These are phyloP conservation scores for Amphibalanus amphitrite DNA, from an alignment of 1,140 invertebrate genomes.

Conservation along the genomic window DNA sequence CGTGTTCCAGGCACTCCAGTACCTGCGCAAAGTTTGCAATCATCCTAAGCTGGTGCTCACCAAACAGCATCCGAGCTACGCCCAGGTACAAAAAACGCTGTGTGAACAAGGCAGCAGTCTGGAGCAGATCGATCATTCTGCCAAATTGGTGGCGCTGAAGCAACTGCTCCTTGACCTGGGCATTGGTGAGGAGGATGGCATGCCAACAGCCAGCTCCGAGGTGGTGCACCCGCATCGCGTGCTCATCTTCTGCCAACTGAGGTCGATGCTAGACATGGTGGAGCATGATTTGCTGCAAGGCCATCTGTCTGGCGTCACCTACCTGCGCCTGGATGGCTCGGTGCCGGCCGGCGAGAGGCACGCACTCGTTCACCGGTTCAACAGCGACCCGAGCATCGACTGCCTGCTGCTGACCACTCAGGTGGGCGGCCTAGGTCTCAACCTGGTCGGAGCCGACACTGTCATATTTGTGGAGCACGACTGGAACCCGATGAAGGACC, in stretches of 20 bases:
- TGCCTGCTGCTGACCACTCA: slow-evolving; percentile 87
- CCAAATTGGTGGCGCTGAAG: slow-evolving; percentile 83
- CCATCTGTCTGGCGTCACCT: slow-evolving; percentile 74
- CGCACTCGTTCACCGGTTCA: slow-evolving; percentile 79
- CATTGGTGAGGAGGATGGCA: slow-evolving; percentile 8
- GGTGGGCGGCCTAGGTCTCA: slow-evolving; percentile 91
- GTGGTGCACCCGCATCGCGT: slow-evolving; percentile 81
- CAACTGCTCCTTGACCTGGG: slow-evolving; percentile 81
- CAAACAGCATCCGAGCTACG: slow-evolving; percentile 59
- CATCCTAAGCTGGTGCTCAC: slow-evolving; percentile 90
- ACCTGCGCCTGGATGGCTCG: slow-evolving; percentile 83
- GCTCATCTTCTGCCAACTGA: slow-evolving; percentile 93
- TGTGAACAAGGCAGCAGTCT: slow-evolving; percentile 44
- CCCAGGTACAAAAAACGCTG: slow-evolving; percentile 39
- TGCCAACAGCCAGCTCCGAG: slow-evolving; percentile 23
- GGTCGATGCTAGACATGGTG: slow-evolving; percentile 93
- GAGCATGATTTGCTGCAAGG: slow-evolving; percentile 75
- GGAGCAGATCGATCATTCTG: slow-evolving; percentile 77
- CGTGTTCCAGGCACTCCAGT: slow-evolving; percentile 62
- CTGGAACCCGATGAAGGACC: slow-evolving; percentile 99
- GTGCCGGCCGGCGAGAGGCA: slow-evolving; percentile 71
- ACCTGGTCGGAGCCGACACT: slow-evolving; percentile 94
- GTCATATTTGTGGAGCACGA: slow-evolving; percentile 99
- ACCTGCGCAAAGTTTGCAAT: slow-evolving; percentile 95
- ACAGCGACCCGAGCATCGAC: slow-evolving; percentile 93